These are phyloP conservation scores for Oncorhynchus mykiss DNA, from an alignment of 2,113 vertebrate species.

Conservation along the genomic window DNA sequence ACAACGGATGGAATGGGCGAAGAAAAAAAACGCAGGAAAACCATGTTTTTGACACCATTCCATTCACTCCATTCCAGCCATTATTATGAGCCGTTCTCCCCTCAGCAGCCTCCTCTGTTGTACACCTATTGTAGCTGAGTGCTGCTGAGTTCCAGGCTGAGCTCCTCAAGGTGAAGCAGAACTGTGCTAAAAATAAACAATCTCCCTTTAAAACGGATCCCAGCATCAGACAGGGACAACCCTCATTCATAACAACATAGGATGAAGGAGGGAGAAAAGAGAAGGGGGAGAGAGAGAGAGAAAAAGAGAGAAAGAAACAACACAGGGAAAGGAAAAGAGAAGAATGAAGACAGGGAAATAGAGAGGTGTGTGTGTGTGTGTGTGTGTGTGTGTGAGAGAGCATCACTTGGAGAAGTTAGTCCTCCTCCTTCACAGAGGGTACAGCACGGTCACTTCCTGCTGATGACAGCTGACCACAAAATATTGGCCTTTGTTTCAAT, in stretches of 20 bases:
- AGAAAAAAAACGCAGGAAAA: too few species aligned
- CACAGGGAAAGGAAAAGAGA: constrained; percentile 23
- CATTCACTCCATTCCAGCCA: too few species aligned
- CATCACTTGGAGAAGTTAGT: constrained; percentile 47
- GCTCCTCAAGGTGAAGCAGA: background rate
- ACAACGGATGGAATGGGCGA: too few species aligned
- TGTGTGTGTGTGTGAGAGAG: background rate
- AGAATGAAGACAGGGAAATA: background rate
- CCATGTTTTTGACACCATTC: too few species aligned
- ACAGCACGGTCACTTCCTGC: constrained; percentile 77
- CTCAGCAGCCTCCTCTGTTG: too few species aligned
- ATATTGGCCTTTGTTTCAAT: constrained; percentile 50
- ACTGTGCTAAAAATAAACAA: background rate
- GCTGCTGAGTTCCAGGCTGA: background rate
- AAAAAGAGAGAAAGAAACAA: background rate
- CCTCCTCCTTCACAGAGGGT: constrained; percentile 69
- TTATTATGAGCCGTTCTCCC: too few species aligned
- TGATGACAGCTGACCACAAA: constrained; percentile 64
- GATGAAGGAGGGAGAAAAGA: constrained; percentile 38
- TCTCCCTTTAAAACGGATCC: background rate
- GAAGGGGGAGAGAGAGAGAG: background rate
- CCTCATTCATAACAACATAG: constrained; percentile 45
- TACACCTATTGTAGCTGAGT: too few species aligned
- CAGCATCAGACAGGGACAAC: background rate
- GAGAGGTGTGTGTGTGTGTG: background rate